Percentiles rank a stretch among this genome's conserved stretches.
phyloP scores from a whole-genome alignment of 2,113 vertebrate genomes.

The Lutjanus erythropterus region DNA sequence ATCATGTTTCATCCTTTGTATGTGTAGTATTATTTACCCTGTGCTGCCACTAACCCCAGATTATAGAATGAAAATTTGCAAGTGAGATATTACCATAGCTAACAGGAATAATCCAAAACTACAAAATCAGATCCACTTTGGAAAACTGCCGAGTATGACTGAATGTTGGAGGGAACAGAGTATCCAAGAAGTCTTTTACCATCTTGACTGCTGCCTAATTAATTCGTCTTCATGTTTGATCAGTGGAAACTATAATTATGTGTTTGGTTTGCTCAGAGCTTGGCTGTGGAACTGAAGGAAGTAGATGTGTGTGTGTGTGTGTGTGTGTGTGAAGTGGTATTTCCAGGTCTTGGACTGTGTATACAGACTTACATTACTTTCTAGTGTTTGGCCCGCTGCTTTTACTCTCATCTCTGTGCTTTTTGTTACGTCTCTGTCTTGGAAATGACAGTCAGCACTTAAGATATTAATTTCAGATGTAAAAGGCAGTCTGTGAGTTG shows the following conservation, averaged over 20 bases:
- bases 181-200: not conserved
- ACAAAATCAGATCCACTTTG: not conserved
- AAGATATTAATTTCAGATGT: constrained; percentile 18
- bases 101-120: not conserved
- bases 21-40: too few species aligned
- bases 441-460: constrained; percentile 4
- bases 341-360: constrained; percentile 26
- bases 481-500: not conserved
- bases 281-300: constrained; percentile 11
- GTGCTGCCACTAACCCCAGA: too few species aligned
- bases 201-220: constrained; percentile 26
- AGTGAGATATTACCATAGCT: not conserved
- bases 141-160: not conserved
- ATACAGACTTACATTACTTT: not conserved
- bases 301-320: constrained; percentile 5
- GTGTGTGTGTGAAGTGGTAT: constrained; percentile 2
- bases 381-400: not conserved
- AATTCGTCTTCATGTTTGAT: not conserved
- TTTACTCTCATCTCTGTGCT: constrained; percentile 6
- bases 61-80: not conserved
- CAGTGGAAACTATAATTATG: constrained; percentile 16
- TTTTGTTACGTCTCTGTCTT: not conserved
- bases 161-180: not conserved
- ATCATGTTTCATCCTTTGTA: too few species aligned
- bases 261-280: constrained; percentile 11